These are phyloP conservation scores for Lepus oiostolus DNA, from an alignment of 2,797 vertebrate species.

Conservation along the genomic window DNA sequence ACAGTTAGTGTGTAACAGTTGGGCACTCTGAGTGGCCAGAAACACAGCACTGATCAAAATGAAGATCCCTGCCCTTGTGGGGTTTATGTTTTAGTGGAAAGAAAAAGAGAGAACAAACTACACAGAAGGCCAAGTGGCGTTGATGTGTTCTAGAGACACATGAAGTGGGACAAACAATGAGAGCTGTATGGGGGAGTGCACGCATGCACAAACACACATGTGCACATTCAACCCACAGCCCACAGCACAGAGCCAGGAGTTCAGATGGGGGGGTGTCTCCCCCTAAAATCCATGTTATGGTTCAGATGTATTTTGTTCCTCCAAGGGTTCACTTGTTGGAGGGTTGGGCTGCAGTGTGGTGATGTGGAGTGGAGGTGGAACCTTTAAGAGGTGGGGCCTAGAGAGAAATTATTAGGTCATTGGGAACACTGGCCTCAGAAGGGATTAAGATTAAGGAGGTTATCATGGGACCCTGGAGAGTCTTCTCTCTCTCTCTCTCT, in stretches of 20 bases:
- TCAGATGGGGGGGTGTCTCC: background rate
- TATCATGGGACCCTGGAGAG: background rate
- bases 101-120: no score
- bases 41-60: accelerated
- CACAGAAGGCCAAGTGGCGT: accelerated
- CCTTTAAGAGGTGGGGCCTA: no score
- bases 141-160: no score
- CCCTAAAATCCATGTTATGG: no score
- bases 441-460: background rate
- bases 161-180: background rate
- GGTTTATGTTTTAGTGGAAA: accelerated
- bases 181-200: accelerated
- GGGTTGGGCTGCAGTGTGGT: background rate
- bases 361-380: no score
- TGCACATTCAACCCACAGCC: background rate
- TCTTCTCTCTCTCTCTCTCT: no score
- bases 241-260: background rate
- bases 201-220: accelerated
- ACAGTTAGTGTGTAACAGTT: background rate
- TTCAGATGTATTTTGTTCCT: background rate
- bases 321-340: background rate
- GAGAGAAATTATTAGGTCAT: background rate
- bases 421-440: background rate
- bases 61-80: accelerated
- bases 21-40: background rate